Conservation (phyloP, 1,140 invertebrate genomes). For the Brachionus paranguensis region DNA sequence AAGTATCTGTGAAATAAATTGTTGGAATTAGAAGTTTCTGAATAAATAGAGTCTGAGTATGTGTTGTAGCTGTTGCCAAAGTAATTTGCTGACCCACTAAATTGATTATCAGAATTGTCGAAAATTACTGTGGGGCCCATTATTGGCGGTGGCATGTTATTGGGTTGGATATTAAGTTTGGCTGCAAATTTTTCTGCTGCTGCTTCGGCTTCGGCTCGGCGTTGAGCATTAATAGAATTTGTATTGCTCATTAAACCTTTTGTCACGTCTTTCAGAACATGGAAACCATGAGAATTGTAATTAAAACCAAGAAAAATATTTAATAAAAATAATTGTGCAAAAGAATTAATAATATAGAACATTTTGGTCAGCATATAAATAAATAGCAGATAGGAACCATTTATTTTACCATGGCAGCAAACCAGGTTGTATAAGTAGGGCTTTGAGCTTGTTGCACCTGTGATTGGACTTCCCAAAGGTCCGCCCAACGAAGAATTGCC, state of each 20-base stretch:
- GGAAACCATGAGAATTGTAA: conserved; percentile 42
- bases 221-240: neutral
- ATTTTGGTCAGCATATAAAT: conserved; percentile 58
- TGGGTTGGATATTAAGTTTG: neutral
- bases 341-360: conserved; percentile 56
- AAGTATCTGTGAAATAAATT: conserved; percentile 32
- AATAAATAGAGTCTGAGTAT: conserved; percentile 24
- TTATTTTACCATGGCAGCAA: conserved; percentile 50
- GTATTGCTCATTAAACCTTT: conserved; percentile 19
- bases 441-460: conserved; percentile 31
- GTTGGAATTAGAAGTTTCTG: neutral
- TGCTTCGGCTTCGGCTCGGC: conserved; percentile 22
- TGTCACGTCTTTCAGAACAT: conserved; percentile 21
- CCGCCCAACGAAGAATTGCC: neutral
- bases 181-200: conserved; percentile 27
- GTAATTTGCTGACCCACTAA: neutral
- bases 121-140: conserved; percentile 31
- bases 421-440: conserved; percentile 16
- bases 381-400: conserved; percentile 56
- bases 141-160: conserved; percentile 9
- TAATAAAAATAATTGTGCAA: conserved; percentile 58
- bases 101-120: conserved; percentile 29
- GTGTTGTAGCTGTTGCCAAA: neutral
- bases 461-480: neutral
- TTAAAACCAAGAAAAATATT: conserved; percentile 57